Conservation (phyloP, 2,797 vertebrate genomes). For the Gymnodraco acuticeps region DNA sequence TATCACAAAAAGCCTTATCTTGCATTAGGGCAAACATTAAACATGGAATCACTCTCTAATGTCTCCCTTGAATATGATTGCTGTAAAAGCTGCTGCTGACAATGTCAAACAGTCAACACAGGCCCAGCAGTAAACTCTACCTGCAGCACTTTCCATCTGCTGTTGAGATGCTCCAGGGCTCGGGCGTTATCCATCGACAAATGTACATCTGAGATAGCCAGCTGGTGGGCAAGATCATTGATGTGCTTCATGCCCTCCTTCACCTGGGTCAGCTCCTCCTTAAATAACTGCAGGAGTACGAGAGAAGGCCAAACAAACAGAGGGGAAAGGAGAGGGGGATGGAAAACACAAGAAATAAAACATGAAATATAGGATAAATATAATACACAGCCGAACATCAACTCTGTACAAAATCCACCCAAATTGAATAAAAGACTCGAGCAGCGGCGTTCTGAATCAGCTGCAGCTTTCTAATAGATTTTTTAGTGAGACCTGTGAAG, state of each 20-base stretch:
- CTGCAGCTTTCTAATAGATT: no score
- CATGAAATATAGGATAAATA: conserved; percentile 14
- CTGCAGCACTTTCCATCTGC: conserved; percentile 96
- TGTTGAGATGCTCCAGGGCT: conserved; percentile 94
- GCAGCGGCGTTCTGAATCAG: no score
- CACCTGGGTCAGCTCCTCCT: conserved; percentile 93
- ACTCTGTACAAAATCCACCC: conserved; percentile 21
- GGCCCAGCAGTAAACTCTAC: conserved; percentile 74
- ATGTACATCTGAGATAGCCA: conserved; percentile 96
- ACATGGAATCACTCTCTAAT: conserved; percentile 9
- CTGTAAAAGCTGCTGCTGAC: conserved; percentile 34
- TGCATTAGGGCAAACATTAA: conserved; percentile 13
- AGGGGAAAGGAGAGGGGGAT: neutral
- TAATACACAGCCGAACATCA: conserved; percentile 10
- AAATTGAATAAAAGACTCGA: conserved; percentile 30
- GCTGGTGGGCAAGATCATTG: conserved; percentile 96
- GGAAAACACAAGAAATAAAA: neutral
- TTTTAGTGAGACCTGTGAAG: no score
- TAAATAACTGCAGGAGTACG: conserved; percentile 88
- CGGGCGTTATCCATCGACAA: conserved; percentile 96
- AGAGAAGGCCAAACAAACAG: conserved; percentile 7
- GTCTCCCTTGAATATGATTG: conserved; percentile 26
- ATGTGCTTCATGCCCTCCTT: conserved; percentile 96
- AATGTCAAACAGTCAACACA: conserved; percentile 31
- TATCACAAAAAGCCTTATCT: conserved; percentile 8